Percentiles rank a stretch among this genome's conserved stretches.
Conservation (phyloP, 2,888 invertebrate species). For the Cephonodes hylas region DNA sequence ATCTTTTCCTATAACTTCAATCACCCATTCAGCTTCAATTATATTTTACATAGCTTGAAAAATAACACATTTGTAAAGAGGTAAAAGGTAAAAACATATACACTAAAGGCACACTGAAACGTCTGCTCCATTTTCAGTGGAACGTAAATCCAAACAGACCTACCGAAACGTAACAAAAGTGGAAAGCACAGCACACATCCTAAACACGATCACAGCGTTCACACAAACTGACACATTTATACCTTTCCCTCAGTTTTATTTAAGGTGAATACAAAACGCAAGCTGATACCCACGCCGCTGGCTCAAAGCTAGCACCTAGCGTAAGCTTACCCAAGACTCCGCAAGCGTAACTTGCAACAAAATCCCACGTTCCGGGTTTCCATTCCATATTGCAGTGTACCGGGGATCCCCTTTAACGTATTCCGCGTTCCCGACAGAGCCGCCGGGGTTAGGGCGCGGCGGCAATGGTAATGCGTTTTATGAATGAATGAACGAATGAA, state of each 20-base stretch:
- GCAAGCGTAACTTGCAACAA: conserved; percentile 62
- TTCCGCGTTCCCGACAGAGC: conserved; percentile 56
- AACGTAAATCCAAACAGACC: neutral
- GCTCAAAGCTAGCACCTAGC: conserved; percentile 54
- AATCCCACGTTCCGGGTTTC: conserved; percentile 66
- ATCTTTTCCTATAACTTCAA: no score
- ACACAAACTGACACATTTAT: conserved; percentile 43
- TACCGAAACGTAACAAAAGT: neutral
- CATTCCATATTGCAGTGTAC: conserved; percentile 59
- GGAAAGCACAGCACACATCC: neutral
- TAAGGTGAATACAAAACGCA: conserved; percentile 56
- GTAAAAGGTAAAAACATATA: no score
- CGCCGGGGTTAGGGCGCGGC: conserved; percentile 26
- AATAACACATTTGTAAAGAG: neutral
- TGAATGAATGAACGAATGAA: conserved; percentile 75
- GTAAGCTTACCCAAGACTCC: conserved; percentile 56
- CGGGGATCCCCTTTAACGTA: conserved; percentile 59
- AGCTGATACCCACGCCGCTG: conserved; percentile 43
- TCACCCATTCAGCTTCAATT: no score
- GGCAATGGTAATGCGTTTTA: conserved; percentile 69
- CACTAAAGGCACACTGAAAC: conserved; percentile 22
- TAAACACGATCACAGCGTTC: conserved; percentile 21
- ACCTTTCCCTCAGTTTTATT: conserved; percentile 51
- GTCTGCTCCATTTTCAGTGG: neutral
- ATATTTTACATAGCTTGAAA: neutral